Evolutionary conservation across 2,888 invertebrate species (phyloP).

Genomic region (Serrognathus titanus): DNA sequence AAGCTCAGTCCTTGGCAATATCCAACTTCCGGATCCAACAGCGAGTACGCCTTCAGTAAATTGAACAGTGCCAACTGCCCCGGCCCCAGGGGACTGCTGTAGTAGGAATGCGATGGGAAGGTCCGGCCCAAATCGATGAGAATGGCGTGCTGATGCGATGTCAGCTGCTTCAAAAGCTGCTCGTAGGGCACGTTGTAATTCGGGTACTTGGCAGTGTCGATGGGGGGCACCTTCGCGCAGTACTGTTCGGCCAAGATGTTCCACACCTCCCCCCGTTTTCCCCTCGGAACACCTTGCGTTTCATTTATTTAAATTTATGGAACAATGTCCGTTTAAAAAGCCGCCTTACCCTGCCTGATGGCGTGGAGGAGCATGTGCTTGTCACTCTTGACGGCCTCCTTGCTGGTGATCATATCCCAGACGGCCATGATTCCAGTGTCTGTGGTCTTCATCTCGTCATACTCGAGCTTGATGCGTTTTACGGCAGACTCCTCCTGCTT

Average conservation of each 20-base stretch:
- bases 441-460: slow-evolving; percentile 77
- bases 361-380: slow-evolving; percentile 66
- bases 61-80: slow-evolving; percentile 94
- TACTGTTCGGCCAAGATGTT: slow-evolving; percentile 84
- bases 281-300: slow-evolving; percentile 74
- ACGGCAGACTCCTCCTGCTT: slow-evolving; percentile 85
- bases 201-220: slow-evolving; percentile 67
- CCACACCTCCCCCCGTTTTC: slow-evolving; percentile 87
- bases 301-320: not conserved
- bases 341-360: slow-evolving; percentile 65
- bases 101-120: slow-evolving; percentile 93
- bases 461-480: slow-evolving; percentile 86
- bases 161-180: slow-evolving; percentile 77
- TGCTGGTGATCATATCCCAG: slow-evolving; percentile 71
- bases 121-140: slow-evolving; percentile 89
- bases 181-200: slow-evolving; percentile 77
- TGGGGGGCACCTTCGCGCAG: slow-evolving; percentile 65
- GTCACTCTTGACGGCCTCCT: slow-evolving; percentile 59
- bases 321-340: not conserved
- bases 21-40: slow-evolving; percentile 90
- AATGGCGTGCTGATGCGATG: slow-evolving; percentile 95
- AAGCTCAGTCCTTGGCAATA: slow-evolving; percentile 97
- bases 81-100: slow-evolving; percentile 84
- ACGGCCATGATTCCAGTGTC: slow-evolving; percentile 58
- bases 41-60: slow-evolving; percentile 91